Evolutionary conservation across 2,113 vertebrate genomes (phyloP).

Genomic region (Capreolus pygargus): DNA sequence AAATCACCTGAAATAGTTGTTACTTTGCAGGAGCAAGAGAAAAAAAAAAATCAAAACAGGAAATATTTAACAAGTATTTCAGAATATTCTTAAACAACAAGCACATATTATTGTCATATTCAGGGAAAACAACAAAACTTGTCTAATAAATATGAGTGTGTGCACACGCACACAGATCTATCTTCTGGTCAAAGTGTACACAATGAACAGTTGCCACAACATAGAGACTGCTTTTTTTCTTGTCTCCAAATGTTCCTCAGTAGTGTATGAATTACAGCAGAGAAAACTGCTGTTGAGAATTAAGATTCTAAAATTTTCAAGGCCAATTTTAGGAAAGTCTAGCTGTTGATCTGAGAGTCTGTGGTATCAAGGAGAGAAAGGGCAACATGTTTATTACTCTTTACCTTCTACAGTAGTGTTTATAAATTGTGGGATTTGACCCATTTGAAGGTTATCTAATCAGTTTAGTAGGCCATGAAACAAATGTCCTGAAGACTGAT

Average conservation of each 20-base stretch:
- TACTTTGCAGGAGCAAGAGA: neutral
- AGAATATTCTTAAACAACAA: neutral
- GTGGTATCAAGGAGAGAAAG: neutral
- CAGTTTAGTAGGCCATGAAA: neutral
- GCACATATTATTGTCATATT: neutral
- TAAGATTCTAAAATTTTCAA: neutral
- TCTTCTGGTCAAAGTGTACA: neutral
- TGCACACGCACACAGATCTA: neutral
- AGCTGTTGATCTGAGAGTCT: neutral
- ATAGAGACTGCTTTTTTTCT: neutral
- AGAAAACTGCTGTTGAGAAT: neutral
- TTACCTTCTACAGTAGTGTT: neutral
- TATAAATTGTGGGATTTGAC: neutral
- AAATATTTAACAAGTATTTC: neutral
- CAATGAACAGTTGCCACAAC: neutral
- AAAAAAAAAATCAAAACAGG: no score
- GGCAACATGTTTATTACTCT: neutral
- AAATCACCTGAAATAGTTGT: neutral
- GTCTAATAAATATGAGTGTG: neutral
- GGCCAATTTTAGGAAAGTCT: neutral
- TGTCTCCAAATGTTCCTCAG: neutral
- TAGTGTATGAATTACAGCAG: neutral
- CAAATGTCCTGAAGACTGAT: neutral
- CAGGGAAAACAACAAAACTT: neutral
- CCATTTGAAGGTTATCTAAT: neutral